Conservation (phyloP, 2,888 invertebrate species). For the Mamestra brassicae region DNA sequence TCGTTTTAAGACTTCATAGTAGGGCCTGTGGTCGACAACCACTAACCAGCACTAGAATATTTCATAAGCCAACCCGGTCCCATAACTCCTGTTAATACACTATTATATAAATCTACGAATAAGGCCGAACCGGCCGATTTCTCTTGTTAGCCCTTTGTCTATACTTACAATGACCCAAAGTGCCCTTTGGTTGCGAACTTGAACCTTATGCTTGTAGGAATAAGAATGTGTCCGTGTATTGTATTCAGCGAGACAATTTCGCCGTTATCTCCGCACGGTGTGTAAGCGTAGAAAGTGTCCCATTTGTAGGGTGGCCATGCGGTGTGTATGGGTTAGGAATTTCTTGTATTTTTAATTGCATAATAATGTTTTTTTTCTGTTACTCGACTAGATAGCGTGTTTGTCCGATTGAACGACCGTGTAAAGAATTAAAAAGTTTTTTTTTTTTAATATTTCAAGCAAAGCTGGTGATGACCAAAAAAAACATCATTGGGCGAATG, state of each 20-base stretch:
- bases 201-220: slow-evolving; percentile 70
- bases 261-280: slow-evolving; percentile 79
- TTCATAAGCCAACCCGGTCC: slow-evolving; percentile 61
- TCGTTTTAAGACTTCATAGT: no score
- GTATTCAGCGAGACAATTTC: slow-evolving; percentile 75
- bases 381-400: no score
- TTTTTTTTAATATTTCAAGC: no score
- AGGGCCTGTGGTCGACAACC: slow-evolving; percentile 2
- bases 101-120: slow-evolving; percentile 78
- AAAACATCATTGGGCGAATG: neutral
- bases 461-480: neutral
- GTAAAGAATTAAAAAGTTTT: no score
- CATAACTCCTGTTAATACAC: slow-evolving; percentile 59
- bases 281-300: slow-evolving; percentile 86
- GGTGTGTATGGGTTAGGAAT: slow-evolving; percentile 31
- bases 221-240: slow-evolving; percentile 71
- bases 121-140: slow-evolving; percentile 78
- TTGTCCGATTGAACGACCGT: no score
- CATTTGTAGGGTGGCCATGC: slow-evolving; percentile 74
- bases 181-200: slow-evolving; percentile 66
- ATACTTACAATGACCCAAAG: slow-evolving; percentile 63
- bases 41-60: slow-evolving; percentile 50
- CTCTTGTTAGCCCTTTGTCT: slow-evolving; percentile 80
- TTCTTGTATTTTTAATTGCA: neutral
- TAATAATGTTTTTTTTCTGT: no score